Conservation (phyloP, 2,888 invertebrate genomes). For the Nudaria mundana region DNA sequence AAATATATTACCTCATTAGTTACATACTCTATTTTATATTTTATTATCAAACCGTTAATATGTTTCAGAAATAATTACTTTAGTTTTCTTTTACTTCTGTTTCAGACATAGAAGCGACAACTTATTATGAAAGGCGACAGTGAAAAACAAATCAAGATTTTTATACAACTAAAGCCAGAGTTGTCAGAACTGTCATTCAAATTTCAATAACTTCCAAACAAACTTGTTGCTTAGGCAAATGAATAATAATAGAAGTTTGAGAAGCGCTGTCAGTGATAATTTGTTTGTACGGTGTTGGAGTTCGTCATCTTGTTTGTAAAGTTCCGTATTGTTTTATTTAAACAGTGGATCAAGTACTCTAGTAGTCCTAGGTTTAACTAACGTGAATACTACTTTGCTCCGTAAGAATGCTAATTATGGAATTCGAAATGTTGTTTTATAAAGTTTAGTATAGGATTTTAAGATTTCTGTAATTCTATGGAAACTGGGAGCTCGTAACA, state of each 20-base stretch:
- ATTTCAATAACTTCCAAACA: slow-evolving; percentile 38
- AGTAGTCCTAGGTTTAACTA: too few species aligned
- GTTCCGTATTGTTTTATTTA: slow-evolving; percentile 69
- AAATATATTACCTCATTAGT: slow-evolving; percentile 39
- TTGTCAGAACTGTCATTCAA: slow-evolving; percentile 15
- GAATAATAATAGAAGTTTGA: slow-evolving; percentile 54
- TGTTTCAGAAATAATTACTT: too few species aligned
- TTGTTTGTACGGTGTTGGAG: slow-evolving; percentile 54
- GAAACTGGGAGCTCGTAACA: too few species aligned
- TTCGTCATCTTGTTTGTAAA: slow-evolving; percentile 46
- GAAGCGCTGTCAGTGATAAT: slow-evolving; percentile 54
- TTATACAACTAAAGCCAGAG: too few species aligned
- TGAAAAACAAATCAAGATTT: background rate
- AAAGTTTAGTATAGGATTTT: too few species aligned
- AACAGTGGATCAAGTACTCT: slow-evolving; percentile 53
- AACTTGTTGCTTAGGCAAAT: slow-evolving; percentile 39
- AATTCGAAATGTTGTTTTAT: too few species aligned
- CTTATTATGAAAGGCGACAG: background rate
- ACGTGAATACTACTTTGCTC: slow-evolving; percentile 39
- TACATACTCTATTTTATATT: slow-evolving; percentile 11
- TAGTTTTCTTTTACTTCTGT: background rate
- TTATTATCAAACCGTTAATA: background rate
- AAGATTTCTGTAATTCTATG: too few species aligned
- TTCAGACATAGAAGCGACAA: background rate
- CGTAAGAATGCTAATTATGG: too few species aligned